These are phyloP conservation scores for Dipodomys merriami DNA, from an alignment of 2,113 vertebrate species.

Conservation along the genomic window DNA sequence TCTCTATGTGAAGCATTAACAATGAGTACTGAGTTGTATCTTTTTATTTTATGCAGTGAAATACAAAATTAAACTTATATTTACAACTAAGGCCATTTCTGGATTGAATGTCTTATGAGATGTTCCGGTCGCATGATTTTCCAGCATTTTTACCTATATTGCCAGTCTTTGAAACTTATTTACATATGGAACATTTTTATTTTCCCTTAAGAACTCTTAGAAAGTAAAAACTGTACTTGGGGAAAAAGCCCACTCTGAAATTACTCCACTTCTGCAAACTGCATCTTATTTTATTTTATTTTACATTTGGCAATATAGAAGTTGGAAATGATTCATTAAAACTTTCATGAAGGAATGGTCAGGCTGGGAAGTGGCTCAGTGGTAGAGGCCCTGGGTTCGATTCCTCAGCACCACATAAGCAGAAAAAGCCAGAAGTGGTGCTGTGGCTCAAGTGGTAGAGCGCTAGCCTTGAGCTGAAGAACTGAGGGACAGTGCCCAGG, in stretches of 20 bases:
- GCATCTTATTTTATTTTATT: not conserved
- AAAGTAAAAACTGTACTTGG: slow-evolving; percentile 30
- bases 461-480: too few species aligned
- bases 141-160: not conserved
- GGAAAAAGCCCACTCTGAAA: slow-evolving; percentile 46
- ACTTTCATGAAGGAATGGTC: not conserved
- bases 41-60: slow-evolving; percentile 4
- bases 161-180: slow-evolving; percentile 16
- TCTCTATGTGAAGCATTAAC: not conserved
- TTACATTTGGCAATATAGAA: not conserved
- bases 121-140: not conserved
- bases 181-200: slow-evolving; percentile 36
- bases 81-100: not conserved
- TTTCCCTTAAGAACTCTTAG: slow-evolving; percentile 57
- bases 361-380: too few species aligned
- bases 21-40: not conserved
- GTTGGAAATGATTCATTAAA: slow-evolving; percentile 43
- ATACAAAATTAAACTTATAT: slow-evolving; percentile 17
- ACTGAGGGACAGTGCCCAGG: too few species aligned
- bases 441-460: too few species aligned
- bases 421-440: too few species aligned
- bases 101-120: slow-evolving; percentile 17
- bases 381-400: too few species aligned
- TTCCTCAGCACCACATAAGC: too few species aligned
- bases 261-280: slow-evolving; percentile 19